Percentiles rank a stretch among this genome's conserved stretches.
Evolutionary conservation across 2,113 vertebrate genomes (phyloP).

Genomic region (Willisornis vidua): DNA sequence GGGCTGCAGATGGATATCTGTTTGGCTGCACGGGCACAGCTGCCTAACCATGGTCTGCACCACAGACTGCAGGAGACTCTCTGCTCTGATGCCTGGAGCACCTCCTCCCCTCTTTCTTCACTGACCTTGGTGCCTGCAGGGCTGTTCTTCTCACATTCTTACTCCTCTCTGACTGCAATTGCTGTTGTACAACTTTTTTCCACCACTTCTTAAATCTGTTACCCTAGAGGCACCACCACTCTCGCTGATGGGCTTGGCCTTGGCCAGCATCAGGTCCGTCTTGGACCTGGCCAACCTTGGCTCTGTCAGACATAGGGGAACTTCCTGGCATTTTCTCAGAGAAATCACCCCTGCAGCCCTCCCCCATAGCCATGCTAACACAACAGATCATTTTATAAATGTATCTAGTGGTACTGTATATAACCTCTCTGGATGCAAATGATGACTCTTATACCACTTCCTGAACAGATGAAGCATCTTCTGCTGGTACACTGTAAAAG

Average conservation of each 20-base stretch:
- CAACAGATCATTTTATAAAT: neutral
- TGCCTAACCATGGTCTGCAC: neutral
- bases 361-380: neutral
- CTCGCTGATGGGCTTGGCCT: neutral
- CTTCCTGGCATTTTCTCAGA: neutral
- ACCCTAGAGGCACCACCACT: neutral
- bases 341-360: neutral
- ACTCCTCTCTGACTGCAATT: neutral
- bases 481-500: neutral
- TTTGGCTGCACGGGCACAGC: too few relatives aligned
- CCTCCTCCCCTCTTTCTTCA: neutral
- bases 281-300: neutral
- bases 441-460: neutral
- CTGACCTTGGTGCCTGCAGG: neutral
- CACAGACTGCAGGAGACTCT: neutral
- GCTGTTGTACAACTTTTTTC: neutral
- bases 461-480: neutral
- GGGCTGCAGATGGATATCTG: neutral
- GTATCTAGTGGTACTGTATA: neutral
- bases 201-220: neutral
- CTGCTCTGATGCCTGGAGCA: neutral
- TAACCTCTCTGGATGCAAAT: neutral
- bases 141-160: neutral
- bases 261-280: fast-evolving
- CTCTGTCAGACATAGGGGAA: neutral